These are phyloP conservation scores for Falcaria lacertinaria DNA, from an alignment of 2,888 invertebrate species.

Conservation along the genomic window DNA sequence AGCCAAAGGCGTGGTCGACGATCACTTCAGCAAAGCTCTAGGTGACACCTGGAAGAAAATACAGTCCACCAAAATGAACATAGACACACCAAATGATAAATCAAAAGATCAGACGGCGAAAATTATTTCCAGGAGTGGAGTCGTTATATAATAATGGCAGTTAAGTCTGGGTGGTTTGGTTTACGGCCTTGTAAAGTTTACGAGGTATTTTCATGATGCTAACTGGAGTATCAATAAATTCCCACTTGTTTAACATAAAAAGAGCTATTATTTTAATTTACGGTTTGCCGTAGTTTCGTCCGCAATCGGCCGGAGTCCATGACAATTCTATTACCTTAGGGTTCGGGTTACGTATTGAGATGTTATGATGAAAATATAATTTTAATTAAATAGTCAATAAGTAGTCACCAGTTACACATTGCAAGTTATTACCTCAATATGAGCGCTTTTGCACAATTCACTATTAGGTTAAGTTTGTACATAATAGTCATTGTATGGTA, in stretches of 20 bases:
- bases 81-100: slow-evolving; percentile 46
- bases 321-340: slow-evolving; percentile 71
- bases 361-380: slow-evolving; percentile 42
- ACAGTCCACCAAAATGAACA: slow-evolving; percentile 77
- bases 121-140: slow-evolving; percentile 73
- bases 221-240: slow-evolving; percentile 64
- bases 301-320: slow-evolving; percentile 41
- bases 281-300: slow-evolving; percentile 27
- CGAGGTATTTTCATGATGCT: slow-evolving; percentile 58
- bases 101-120: slow-evolving; percentile 63
- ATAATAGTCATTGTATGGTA: slow-evolving; percentile 41
- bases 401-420: slow-evolving; percentile 75
- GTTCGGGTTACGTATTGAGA: slow-evolving; percentile 49
- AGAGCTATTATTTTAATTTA: slow-evolving; percentile 46
- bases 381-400: slow-evolving; percentile 64
- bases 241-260: slow-evolving; percentile 61
- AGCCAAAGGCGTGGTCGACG: slow-evolving; percentile 83
- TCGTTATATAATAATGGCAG: slow-evolving; percentile 64
- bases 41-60: slow-evolving; percentile 91
- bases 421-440: slow-evolving; percentile 76
- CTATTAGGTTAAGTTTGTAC: slow-evolving; percentile 56
- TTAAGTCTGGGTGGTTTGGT: slow-evolving; percentile 46
- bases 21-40: slow-evolving; percentile 94
- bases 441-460: slow-evolving; percentile 77
- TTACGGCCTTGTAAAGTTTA: slow-evolving; percentile 61